Base-by-base conservation (phyloP, 2,888 invertebrate species). In the Ectemnius cavifrons region DNA sequence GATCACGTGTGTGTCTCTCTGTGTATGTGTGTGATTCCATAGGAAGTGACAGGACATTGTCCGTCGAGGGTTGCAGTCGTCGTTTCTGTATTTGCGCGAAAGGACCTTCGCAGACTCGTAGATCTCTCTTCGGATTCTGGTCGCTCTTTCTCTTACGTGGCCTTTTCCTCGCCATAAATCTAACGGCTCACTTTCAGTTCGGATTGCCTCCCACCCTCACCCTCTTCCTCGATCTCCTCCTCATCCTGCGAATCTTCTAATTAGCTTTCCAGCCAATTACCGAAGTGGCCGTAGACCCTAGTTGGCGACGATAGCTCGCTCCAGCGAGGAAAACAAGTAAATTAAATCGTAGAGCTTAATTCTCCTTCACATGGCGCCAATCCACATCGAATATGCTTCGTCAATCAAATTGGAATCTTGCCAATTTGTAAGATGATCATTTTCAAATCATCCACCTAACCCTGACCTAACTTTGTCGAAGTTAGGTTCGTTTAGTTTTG, bases 161-260 rank as follows among this genome's bases (percentile, higher is more conserved):
- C 69, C 75, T 73, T 77, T 75, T 72, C 82, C 61, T 77, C 74
- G 64, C 74, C 71, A 75, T 83, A 81, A 79, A 83, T 83, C 83
- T 81, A 75, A n/a, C 45, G 18, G 69, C 49, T 79, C 79, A 73
- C 82, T 82, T 80, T 77, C 71, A 67, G 73, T 67, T 69, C 68
- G 67, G 77, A 79, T 83, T 81, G 81, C 77, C 49, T 76, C 62
- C 71, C 62, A 6, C 58, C 67, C 37, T 0, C 5, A 37, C 37
- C 37, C 37, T 37, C 37, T 37, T 11, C 37, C 37, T 37, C 37
- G 37, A 37, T 37, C 37, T 37, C 37, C 37, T 37, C 37, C 37
- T 37, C 37, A 37, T 37, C 37, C 37, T 6, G 8, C 5, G 37
- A 14, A 56, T 68, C 67, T 57, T 79, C 77, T 76, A 78, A 82